Percentiles rank a stretch among this genome's conserved stretches.
Conservation (phyloP, 2,888 invertebrate species). For the Gerosis bhagava region DNA sequence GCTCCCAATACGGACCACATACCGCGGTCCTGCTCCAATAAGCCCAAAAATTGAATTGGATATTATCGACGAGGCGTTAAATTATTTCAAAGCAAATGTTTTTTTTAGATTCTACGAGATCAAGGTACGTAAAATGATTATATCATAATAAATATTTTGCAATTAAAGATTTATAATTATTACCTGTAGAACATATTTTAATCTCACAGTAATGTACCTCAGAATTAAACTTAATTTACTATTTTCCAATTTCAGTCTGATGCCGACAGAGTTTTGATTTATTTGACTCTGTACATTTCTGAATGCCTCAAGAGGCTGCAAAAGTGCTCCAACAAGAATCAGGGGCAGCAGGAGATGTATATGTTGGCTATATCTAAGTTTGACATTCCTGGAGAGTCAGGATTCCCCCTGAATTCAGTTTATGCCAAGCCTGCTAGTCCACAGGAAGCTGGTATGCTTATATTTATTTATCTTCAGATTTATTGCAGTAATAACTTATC, state of each 20-base stretch:
- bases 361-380: constrained; percentile 96
- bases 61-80: constrained; percentile 98
- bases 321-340: constrained; percentile 93
- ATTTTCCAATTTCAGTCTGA: constrained; percentile 87
- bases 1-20: constrained; percentile 94
- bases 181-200: too few relatives aligned
- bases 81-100: constrained; percentile 99
- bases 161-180: too few relatives aligned
- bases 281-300: constrained; percentile 97
- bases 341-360: constrained; percentile 98
- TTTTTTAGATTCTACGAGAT: constrained; percentile 99
- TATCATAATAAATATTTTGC: too few relatives aligned
- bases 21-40: constrained; percentile 95
- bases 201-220: too few relatives aligned
- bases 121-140: constrained; percentile 88
- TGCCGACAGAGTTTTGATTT: constrained; percentile 97
- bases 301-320: constrained; percentile 98
- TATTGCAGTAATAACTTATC: too few relatives aligned
- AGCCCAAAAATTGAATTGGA: constrained; percentile 87
- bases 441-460: constrained; percentile 90
- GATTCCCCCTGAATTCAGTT: constrained; percentile 97
- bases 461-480: too few relatives aligned
- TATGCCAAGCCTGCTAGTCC: constrained; percentile 92
- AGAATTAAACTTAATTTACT: too few relatives aligned
- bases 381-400: constrained; percentile 97